Evolutionary conservation across 2,888 invertebrate genomes (phyloP).

Genomic region (Stenodema calcarata): DNA sequence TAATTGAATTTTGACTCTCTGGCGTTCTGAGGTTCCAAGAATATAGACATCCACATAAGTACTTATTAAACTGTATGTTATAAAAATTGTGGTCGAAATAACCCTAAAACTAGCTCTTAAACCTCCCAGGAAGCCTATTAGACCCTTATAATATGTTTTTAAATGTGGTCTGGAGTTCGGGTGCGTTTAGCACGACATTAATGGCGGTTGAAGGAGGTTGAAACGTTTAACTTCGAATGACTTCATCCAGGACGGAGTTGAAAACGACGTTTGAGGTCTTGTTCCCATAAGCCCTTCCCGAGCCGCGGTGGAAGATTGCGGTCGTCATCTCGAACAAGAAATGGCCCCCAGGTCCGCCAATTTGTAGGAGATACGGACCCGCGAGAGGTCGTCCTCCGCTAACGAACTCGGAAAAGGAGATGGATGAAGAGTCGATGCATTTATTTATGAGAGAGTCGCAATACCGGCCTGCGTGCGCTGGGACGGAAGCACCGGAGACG

Average conservation of each 20-base stretch:
- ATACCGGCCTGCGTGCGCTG: background rate
- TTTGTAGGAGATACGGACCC: background rate
- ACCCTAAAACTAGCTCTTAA: too few species aligned
- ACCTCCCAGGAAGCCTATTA: too few species aligned
- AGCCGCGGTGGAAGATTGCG: background rate
- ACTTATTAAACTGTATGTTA: too few species aligned
- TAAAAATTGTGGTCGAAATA: too few species aligned
- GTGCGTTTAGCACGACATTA: too few species aligned
- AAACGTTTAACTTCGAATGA: background rate
- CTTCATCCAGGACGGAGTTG: background rate
- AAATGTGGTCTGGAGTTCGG: too few species aligned
- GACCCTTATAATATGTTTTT: too few species aligned
- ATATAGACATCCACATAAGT: too few species aligned
- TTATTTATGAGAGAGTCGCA: slow-evolving; percentile 5
- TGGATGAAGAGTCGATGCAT: slow-evolving; percentile 15
- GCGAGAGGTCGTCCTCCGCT: background rate
- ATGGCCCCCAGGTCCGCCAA: background rate
- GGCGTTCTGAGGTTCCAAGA: too few species aligned
- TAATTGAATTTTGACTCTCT: too few species aligned
- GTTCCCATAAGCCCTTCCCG: background rate
- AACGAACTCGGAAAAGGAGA: slow-evolving; percentile 12
- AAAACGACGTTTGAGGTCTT: background rate
- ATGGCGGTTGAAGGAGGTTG: background rate
- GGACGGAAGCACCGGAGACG: background rate
- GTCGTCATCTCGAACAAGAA: background rate